phyloP scores from a whole-genome alignment of 2,113 vertebrate species.

The Heptranchias perlo region DNA sequence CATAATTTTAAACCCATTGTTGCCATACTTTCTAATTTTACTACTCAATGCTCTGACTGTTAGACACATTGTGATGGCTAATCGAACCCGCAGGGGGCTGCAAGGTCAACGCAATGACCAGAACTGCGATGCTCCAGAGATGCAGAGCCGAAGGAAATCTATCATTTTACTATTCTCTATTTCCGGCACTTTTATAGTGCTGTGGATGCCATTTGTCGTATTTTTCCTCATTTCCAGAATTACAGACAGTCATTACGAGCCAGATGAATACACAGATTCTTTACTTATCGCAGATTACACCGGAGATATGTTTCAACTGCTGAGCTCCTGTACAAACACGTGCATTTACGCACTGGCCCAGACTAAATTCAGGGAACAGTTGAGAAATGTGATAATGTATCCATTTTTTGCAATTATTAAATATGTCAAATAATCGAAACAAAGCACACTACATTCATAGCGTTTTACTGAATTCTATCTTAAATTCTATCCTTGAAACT shows the following conservation, averaged over 20 bases:
- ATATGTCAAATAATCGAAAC: not conserved
- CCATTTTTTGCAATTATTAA: not conserved
- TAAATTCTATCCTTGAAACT: not conserved
- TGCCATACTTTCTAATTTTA: slow-evolving; percentile 36
- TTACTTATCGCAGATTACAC: slow-evolving; percentile 38
- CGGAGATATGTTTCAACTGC: slow-evolving; percentile 39
- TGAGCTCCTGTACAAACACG: slow-evolving; percentile 41
- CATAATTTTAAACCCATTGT: slow-evolving; percentile 37
- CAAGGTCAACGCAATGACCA: slow-evolving; percentile 14
- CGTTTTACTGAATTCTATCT: not conserved
- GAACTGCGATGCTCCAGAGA: slow-evolving; percentile 35
- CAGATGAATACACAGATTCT: slow-evolving; percentile 39
- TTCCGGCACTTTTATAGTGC: slow-evolving; percentile 36
- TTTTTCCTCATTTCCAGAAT: slow-evolving; percentile 40
- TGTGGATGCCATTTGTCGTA: slow-evolving; percentile 41
- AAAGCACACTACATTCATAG: not conserved
- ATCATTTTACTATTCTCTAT: slow-evolving; percentile 40
- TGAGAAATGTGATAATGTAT: not conserved
- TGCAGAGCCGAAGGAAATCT: slow-evolving; percentile 40
- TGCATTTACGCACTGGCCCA: slow-evolving; percentile 41
- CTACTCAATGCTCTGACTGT: slow-evolving; percentile 41
- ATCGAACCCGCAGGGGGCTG: slow-evolving; percentile 14
- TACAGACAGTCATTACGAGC: slow-evolving; percentile 36
- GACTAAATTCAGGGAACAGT: slow-evolving; percentile 40
- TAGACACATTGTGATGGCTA: slow-evolving; percentile 35